These are phyloP conservation scores for Drosophila ficusphila DNA, from an alignment of 1,140 invertebrate species.

Conservation along the genomic window DNA sequence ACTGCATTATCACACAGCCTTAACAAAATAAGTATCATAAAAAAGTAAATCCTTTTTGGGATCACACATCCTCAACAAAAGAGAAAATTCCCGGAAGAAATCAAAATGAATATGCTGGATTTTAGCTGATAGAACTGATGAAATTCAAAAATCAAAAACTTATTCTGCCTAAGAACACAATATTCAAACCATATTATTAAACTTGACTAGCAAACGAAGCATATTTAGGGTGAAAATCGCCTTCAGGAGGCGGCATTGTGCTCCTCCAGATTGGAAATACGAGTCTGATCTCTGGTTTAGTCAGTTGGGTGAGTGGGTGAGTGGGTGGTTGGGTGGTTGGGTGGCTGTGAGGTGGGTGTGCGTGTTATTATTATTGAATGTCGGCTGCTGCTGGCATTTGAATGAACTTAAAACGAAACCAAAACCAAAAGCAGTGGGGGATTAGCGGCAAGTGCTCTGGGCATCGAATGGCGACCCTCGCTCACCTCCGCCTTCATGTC, in stretches of 20 bases:
- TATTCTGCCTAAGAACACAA: no score
- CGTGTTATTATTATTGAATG: neutral
- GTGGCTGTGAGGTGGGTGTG: neutral
- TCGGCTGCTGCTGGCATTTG: conserved; percentile 13
- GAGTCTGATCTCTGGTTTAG: neutral
- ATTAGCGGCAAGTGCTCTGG: neutral
- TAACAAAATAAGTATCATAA: no score
- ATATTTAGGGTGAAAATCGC: neutral
- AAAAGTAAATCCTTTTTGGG: no score
- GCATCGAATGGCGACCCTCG: neutral
- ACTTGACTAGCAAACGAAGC: neutral
- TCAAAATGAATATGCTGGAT: no score
- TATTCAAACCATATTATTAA: no score
- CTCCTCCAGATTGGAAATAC: neutral
- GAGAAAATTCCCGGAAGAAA: no score
- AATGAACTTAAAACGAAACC: conserved; percentile 37
- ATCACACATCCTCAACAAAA: no score
- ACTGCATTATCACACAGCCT: no score
- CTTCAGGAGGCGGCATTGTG: neutral
- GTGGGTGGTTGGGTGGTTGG: conserved; percentile 1
- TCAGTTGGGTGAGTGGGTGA: conserved; percentile 8
- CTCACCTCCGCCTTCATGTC: conserved; percentile 96
- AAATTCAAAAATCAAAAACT: no score
- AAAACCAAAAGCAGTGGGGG: conserved; percentile 47
- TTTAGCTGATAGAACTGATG: no score